Evolutionary conservation across 2,888 invertebrate species (phyloP).

Genomic region (Drosophila leonis): DNA sequence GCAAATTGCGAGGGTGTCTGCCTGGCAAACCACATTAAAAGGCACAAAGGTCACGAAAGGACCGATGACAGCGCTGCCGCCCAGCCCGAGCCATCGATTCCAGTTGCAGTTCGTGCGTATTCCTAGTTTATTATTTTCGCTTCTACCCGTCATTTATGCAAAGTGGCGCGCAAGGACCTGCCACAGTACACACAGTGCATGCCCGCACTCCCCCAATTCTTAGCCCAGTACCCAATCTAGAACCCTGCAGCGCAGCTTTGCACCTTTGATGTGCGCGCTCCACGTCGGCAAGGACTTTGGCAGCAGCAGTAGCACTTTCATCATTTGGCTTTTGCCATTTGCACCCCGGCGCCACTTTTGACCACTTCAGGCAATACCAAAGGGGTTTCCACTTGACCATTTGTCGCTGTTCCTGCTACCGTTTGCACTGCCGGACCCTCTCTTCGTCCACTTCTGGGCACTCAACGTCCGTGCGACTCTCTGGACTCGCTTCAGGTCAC

Average conservation of each 20-base stretch:
- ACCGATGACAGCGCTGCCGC: constrained; percentile 24
- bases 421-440: constrained; percentile 16
- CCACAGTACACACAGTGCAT: background rate
- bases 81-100: constrained; percentile 56
- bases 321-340: constrained; percentile 80
- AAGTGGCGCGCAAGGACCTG: constrained; percentile 69
- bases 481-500: constrained; percentile 62
- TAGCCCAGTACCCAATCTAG: constrained; percentile 44
- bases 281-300: constrained; percentile 56
- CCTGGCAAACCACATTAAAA: constrained; percentile 75
- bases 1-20: constrained; percentile 78
- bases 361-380: constrained; percentile 66
- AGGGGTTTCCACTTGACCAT: constrained; percentile 72
- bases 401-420: constrained; percentile 39
- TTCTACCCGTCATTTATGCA: constrained; percentile 71
- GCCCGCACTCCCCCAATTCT: constrained; percentile 4
- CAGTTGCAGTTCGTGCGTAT: constrained; percentile 61
- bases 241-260: constrained; percentile 60
- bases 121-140: constrained; percentile 75
- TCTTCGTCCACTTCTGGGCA: background rate
- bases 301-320: constrained; percentile 66
- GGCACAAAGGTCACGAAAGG: constrained; percentile 73
- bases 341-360: constrained; percentile 71
- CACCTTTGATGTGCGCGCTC: constrained; percentile 73
- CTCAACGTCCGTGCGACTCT: constrained; percentile 26